Conservation (phyloP, 2,888 invertebrate genomes). For the Strigamia crassipes region DNA sequence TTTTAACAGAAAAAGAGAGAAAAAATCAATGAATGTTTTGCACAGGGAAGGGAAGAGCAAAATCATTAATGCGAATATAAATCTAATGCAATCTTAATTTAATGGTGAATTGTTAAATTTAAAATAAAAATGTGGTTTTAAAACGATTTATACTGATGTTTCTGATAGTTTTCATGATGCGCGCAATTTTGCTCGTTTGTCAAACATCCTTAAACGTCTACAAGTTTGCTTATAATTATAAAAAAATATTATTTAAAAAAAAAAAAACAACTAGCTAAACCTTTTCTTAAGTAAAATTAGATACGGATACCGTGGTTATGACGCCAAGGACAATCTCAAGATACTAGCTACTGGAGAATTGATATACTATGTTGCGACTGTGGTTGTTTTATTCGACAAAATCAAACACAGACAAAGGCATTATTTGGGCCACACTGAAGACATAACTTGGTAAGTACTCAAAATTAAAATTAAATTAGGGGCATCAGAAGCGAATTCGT, state of each 20-base stretch:
- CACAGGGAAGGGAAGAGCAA: not conserved
- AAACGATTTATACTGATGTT: constrained; percentile 52
- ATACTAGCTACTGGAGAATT: constrained; percentile 91
- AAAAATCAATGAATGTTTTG: not conserved
- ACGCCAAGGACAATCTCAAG: constrained; percentile 87
- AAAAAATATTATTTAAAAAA: too few relatives aligned
- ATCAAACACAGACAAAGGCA: constrained; percentile 86
- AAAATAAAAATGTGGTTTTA: not conserved
- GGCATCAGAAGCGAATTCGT: too few relatives aligned
- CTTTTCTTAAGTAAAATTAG: constrained; percentile 59
- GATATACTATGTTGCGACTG: constrained; percentile 88
- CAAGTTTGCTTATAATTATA: too few relatives aligned
- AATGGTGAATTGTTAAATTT: not conserved
- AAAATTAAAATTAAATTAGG: not conserved
- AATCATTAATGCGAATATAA: not conserved
- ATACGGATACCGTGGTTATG: constrained; percentile 91
- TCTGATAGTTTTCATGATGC: too few relatives aligned
- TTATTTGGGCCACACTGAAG: constrained; percentile 89
- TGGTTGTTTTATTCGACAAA: constrained; percentile 84
- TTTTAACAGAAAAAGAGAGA: not conserved
- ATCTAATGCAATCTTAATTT: not conserved
- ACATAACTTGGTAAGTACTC: constrained; percentile 78
- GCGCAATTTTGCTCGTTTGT: too few relatives aligned
- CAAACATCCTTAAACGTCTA: too few relatives aligned
- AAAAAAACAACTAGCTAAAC: not conserved